Conservation (phyloP, 1,140 invertebrate genomes). For the Cecropterus lyciades region DNA sequence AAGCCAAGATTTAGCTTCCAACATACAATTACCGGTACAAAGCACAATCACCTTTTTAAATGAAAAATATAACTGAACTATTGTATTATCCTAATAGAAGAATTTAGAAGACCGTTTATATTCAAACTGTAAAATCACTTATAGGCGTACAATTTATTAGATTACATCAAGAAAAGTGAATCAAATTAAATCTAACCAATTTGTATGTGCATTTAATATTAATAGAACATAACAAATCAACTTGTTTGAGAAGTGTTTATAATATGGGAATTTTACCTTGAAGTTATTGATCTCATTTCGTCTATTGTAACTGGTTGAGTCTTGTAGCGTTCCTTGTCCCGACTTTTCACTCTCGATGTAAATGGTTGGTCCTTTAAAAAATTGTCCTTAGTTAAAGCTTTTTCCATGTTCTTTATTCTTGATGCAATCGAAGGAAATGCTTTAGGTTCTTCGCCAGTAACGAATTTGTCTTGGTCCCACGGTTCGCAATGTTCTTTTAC, state of each 20-base stretch:
- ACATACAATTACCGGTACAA: slow-evolving; percentile 52
- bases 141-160: too few relatives aligned
- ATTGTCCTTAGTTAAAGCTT: slow-evolving; percentile 72
- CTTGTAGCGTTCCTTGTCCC: slow-evolving; percentile 85
- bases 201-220: slow-evolving; percentile 4
- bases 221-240: slow-evolving; percentile 7
- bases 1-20: slow-evolving; percentile 63
- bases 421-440: slow-evolving; percentile 81
- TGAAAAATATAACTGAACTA: slow-evolving; percentile 39
- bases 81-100: too few relatives aligned
- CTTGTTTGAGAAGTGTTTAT: background rate
- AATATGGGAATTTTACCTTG: slow-evolving; percentile 77
- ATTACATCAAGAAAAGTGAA: too few relatives aligned
- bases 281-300: slow-evolving; percentile 84
- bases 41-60: slow-evolving; percentile 73
- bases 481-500: slow-evolving; percentile 56
- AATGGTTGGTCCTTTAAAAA: slow-evolving; percentile 58
- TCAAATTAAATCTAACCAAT: background rate
- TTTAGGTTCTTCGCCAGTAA: slow-evolving; percentile 52
- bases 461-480: slow-evolving; percentile 49
- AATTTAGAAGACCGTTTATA: too few relatives aligned
- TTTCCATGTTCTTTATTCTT: slow-evolving; percentile 81
- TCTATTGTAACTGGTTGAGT: slow-evolving; percentile 88
- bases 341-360: slow-evolving; percentile 73
- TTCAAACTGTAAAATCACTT: too few relatives aligned